phyloP scores from a whole-genome alignment of 2,797 vertebrate genomes.

The Triplophysa yarkandensis region DNA sequence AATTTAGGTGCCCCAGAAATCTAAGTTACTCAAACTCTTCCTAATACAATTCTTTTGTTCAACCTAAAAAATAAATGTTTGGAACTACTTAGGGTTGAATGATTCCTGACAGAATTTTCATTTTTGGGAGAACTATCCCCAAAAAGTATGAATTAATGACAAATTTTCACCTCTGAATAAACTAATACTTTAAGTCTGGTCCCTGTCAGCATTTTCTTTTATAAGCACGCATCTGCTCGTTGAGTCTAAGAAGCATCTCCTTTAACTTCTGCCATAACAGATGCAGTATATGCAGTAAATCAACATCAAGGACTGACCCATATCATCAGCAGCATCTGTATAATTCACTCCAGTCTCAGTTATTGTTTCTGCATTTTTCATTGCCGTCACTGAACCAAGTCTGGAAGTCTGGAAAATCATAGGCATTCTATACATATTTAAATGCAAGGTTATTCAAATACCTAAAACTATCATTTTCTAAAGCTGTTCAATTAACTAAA shows the following conservation, averaged over 20 bases:
- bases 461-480: background rate
- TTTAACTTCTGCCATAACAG: background rate
- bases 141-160: background rate
- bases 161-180: background rate
- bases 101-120: too few relatives aligned
- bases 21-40: too few relatives aligned
- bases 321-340: constrained; percentile 1
- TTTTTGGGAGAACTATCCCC: too few relatives aligned
- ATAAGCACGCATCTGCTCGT: background rate
- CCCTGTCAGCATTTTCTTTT: background rate
- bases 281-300: constrained; percentile 3
- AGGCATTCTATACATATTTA: background rate
- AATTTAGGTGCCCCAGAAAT: too few relatives aligned
- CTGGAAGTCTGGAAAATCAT: constrained; percentile 7
- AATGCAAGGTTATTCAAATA: background rate
- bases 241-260: background rate
- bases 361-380: constrained; percentile 13
- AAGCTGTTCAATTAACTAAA: background rate
- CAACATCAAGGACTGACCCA: background rate
- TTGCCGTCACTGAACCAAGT: background rate
- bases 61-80: too few relatives aligned
- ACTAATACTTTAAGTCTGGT: background rate
- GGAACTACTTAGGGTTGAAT: too few relatives aligned
- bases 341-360: constrained; percentile 14
- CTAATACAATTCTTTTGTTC: too few relatives aligned